phyloP scores from a whole-genome alignment of 2,797 vertebrate species.

The Momotus momota region DNA sequence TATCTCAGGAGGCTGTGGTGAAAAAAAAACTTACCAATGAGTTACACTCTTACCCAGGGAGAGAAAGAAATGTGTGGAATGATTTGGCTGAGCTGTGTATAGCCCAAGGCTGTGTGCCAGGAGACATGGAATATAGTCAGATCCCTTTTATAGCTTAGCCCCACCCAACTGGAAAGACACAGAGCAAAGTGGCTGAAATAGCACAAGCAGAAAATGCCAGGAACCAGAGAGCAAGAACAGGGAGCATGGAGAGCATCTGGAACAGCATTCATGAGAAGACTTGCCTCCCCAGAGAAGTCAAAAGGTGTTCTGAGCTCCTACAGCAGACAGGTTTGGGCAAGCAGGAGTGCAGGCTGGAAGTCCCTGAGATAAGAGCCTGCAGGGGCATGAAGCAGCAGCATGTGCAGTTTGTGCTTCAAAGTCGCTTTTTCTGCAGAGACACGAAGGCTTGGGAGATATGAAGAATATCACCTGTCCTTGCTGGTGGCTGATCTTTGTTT shows the following conservation, averaged over 20 bases:
- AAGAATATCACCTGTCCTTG: background rate
- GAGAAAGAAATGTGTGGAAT: constrained; percentile 30
- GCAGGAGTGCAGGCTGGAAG: background rate
- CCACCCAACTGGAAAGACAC: background rate
- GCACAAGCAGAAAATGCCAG: background rate
- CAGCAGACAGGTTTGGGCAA: background rate
- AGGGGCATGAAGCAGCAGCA: background rate
- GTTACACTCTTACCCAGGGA: background rate
- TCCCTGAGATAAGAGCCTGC: background rate
- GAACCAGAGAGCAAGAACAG: background rate
- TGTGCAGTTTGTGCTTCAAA: background rate
- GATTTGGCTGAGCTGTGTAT: constrained; percentile 17
- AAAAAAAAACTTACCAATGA: background rate
- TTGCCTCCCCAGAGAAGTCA: background rate
- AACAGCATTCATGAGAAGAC: background rate
- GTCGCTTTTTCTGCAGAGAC: background rate
- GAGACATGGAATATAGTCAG: constrained; percentile 2
- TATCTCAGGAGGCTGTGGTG: background rate
- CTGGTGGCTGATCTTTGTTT: background rate
- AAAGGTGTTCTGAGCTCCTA: background rate
- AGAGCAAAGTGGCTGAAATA: constrained; percentile 13
- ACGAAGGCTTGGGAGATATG: background rate
- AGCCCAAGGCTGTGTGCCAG: constrained; percentile 32
- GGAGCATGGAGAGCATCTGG: background rate
- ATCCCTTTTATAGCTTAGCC: constrained; percentile 22